Conservation (phyloP, 2,797 vertebrate genomes). For the Centroberyx gerrardi region DNA sequence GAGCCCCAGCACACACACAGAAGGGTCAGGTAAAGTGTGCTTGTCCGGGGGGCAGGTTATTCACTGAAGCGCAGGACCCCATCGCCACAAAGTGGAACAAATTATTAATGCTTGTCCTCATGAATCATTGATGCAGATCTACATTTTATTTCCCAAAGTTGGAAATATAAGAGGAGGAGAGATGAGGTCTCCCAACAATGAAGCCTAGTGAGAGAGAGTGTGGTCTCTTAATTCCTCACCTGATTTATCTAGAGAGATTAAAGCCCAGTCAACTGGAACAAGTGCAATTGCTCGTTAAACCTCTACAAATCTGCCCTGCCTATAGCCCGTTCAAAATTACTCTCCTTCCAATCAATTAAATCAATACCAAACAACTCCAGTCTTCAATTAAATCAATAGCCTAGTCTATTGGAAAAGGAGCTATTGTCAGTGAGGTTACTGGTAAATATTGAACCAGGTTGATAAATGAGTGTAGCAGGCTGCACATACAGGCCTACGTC, state of each 20-base stretch:
- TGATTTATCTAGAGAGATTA: conserved; percentile 69
- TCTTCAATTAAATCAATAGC: conserved; percentile 68
- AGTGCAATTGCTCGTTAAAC: conserved; percentile 73
- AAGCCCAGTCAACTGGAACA: conserved; percentile 62
- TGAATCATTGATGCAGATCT: conserved; percentile 71
- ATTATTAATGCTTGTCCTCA: conserved; percentile 65
- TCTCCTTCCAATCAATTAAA: conserved; percentile 67
- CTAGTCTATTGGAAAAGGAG: conserved; percentile 59
- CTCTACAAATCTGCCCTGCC: conserved; percentile 55
- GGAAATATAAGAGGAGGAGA: conserved; percentile 10
- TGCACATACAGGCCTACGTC: conserved; percentile 37
- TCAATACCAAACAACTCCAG: conserved; percentile 70
- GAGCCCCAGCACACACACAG: conserved; percentile 15
- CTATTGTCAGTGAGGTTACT: conserved; percentile 56
- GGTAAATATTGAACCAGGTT: conserved; percentile 73
- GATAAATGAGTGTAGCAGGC: conserved; percentile 68
- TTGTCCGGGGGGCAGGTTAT: conserved; percentile 45
- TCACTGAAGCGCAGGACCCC: conserved; percentile 32
- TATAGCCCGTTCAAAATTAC: conserved; percentile 45
- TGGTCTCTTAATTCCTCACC: conserved; percentile 51
- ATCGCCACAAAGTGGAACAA: conserved; percentile 59
- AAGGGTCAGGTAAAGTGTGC: conserved; percentile 37
- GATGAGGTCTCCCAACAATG: conserved; percentile 36
- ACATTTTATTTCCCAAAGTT: conserved; percentile 54
- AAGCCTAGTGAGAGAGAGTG: not conserved